Base-by-base conservation (phyloP, 2,888 invertebrate genomes). In the Drosophila maculinotata region DNA sequence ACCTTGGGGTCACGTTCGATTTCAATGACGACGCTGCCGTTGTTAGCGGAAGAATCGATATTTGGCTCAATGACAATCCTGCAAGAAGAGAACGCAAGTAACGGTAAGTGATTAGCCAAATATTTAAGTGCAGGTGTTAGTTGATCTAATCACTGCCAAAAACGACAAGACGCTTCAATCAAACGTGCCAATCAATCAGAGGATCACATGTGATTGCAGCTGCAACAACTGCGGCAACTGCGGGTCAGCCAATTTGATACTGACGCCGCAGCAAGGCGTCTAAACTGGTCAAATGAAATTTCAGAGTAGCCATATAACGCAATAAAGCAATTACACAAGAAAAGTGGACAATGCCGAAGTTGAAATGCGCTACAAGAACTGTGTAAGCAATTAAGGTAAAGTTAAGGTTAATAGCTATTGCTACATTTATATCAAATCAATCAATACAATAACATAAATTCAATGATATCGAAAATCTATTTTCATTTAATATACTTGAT, bases 31-130 rank as follows among this genome's bases (percentile, higher is more conserved):
- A 92, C 74, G 23, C 89, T 90, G 45, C 92, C 92, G 70, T 90
- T 91, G 72, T 69, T 91, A 17, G 69, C 70, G 3, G 91, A 91
- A 33, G 85, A 78, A 23, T 60, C 79, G 23, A 90, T 66, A 71
- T 91, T 90, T 23, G 92, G 92, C 66, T 92, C 91, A 59, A 92
- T 90, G 35, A 89, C 62, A 54, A 92, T 77, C 59, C 92, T 92
- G 83, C 38, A 79, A 78, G 20, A 47, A 25, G 49, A 42, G 41
- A 12, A 30, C 31, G 7, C n/a, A 45, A 38, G 3, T 47, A 1
- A 2, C 15, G 26, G 14, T 62, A 38, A 66, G 36, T 23, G 59
- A 69, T 38, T 56, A 35, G 52, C 35, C 58, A 58, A 51, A 15
- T 14, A 49, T 38, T 48, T 42, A 41, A 36, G 9, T 44, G 58